Conservation (phyloP, 1,140 invertebrate species). For the Diprion similis region DNA sequence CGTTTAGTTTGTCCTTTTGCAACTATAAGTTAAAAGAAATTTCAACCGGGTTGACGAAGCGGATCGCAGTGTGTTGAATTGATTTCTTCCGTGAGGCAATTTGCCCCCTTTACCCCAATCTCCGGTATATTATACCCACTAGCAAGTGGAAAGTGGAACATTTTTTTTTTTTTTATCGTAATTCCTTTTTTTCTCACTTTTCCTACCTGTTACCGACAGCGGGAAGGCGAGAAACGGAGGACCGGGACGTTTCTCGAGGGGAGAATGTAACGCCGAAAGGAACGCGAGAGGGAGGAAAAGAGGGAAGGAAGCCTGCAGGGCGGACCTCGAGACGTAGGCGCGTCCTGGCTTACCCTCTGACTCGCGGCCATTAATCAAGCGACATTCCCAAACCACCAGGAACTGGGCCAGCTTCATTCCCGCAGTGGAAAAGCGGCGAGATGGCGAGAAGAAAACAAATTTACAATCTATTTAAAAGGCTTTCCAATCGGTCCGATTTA, state of each 20-base stretch:
- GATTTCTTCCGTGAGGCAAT: not conserved
- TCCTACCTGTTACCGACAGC: not conserved
- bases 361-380: conserved; percentile 55
- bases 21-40: not conserved
- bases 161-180: conserved; percentile 17
- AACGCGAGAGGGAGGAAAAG: not conserved
- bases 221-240: too few relatives aligned
- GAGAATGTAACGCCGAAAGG: not conserved
- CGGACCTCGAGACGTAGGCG: not conserved
- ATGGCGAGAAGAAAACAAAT: conserved; percentile 37
- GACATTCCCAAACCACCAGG: conserved; percentile 23
- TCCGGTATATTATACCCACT: conserved; percentile 27
- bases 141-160: conserved; percentile 50
- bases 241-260: too few relatives aligned
- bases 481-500: conserved; percentile 37
- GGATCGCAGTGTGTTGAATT: not conserved
- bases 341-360: conserved; percentile 42
- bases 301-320: not conserved
- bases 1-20: not conserved
- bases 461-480: conserved; percentile 50
- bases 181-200: not conserved
- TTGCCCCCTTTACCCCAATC: not conserved
- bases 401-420: conserved; percentile 29
- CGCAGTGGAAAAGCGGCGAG: conserved; percentile 27
- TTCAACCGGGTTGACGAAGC: not conserved